These are phyloP conservation scores for Ceyx cyanopectus DNA, from an alignment of 2,113 vertebrate genomes.

Conservation along the genomic window DNA sequence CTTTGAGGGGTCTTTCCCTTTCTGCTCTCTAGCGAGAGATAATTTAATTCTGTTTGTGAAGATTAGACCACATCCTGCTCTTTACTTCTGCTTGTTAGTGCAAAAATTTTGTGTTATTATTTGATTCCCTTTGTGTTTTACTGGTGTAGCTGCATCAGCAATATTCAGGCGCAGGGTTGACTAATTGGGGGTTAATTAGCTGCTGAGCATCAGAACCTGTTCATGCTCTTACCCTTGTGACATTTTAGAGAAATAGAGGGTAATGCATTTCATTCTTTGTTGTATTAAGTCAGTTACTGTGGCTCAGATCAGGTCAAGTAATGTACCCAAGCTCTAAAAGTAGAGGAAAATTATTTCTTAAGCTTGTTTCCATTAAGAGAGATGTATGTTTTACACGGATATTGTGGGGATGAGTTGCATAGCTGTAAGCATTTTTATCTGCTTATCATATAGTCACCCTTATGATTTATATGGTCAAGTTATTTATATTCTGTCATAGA, in stretches of 20 bases:
- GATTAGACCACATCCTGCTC: constrained; percentile 24
- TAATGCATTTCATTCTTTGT: constrained; percentile 22
- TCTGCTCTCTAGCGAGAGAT: constrained; percentile 39
- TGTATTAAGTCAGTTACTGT: not conserved
- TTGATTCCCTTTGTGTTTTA: constrained; percentile 33
- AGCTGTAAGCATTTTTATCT: not conserved
- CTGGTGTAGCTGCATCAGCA: constrained; percentile 11
- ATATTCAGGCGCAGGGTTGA: constrained; percentile 6
- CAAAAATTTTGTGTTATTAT: constrained; percentile 7
- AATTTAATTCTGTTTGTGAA: constrained; percentile 62
- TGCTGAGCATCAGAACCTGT: constrained; percentile 38
- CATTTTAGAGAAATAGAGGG: not conserved
- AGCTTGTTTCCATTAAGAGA: not conserved
- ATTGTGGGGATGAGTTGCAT: not conserved
- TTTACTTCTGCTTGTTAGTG: constrained; percentile 27
- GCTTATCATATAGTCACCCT: not conserved
- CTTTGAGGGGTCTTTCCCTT: constrained; percentile 46
- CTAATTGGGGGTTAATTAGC: constrained; percentile 60
- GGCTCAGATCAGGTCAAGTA: not conserved
- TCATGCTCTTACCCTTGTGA: constrained; percentile 36
- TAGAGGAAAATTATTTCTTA: not conserved
- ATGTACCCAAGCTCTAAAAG: not conserved
- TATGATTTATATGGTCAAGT: not conserved
- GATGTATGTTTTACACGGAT: not conserved
- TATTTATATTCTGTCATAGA: not conserved